These are phyloP conservation scores for Parnassius mnemosyne DNA, from an alignment of 2,888 invertebrate species.

Conservation along the genomic window DNA sequence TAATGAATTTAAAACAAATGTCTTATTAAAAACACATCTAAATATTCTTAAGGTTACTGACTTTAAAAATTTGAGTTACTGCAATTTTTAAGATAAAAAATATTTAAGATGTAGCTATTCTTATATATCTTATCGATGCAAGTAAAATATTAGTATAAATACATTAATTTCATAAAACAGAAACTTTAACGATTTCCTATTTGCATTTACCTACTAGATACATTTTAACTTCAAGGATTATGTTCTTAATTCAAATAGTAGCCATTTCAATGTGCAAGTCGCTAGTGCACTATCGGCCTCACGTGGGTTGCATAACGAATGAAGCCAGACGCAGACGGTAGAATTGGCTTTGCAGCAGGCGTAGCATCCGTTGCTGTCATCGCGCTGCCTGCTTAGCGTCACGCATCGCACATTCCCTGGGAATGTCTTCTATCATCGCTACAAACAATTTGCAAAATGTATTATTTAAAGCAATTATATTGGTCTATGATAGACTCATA, in stretches of 20 bases:
- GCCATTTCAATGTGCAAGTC: constrained; percentile 1
- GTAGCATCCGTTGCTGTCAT: constrained; percentile 11
- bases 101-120: no score
- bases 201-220: no score
- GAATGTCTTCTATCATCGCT: background rate
- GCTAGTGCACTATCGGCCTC: constrained; percentile 4
- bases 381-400: background rate
- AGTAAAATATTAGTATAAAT: no score
- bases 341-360: constrained; percentile 6
- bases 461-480: no score
- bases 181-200: no score
- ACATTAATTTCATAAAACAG: no score
- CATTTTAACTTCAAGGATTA: no score
- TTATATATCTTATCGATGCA: no score
- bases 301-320: constrained; percentile 14
- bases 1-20: background rate
- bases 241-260: background rate
- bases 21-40: background rate
- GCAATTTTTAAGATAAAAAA: no score
- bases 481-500: no score
- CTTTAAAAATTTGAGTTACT: no score
- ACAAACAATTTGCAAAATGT: background rate
- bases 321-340: constrained; percentile 2
- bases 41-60: background rate
- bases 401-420: background rate